Conservation (phyloP, 2,888 invertebrate genomes). For the Capitulum mitella region DNA sequence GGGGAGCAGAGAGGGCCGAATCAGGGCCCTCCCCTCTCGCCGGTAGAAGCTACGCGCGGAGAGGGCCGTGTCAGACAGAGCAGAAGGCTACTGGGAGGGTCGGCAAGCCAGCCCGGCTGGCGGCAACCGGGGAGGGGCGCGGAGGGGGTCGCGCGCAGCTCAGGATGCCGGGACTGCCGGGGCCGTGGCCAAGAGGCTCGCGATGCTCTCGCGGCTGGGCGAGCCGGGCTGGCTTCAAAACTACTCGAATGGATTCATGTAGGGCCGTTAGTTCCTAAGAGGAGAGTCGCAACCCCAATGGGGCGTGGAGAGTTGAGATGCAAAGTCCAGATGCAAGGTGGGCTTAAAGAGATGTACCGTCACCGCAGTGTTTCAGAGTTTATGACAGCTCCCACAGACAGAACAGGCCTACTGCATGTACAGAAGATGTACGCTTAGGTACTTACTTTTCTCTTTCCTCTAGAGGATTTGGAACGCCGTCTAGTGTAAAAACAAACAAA, state of each 20-base stretch:
- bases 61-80: not conserved
- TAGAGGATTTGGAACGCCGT: constrained; percentile 46
- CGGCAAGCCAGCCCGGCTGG: too few species aligned
- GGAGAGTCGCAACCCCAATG: not conserved
- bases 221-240: too few species aligned
- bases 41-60: constrained; percentile 2
- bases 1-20: constrained; percentile 14
- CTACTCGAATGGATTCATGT: too few species aligned
- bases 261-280: not conserved
- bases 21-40: not conserved
- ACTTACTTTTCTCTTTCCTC: constrained; percentile 83
- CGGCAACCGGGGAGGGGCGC: too few species aligned
- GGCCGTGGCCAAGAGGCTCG: too few species aligned
- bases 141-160: too few species aligned
- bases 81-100: too few species aligned
- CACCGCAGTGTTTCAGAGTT: not conserved
- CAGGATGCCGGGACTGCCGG: too few species aligned
- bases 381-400: not conserved
- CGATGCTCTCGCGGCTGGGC: too few species aligned
- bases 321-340: not conserved
- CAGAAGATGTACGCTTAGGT: not conserved
- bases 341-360: not conserved
- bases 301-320: too few species aligned
- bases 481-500: constrained; percentile 27
- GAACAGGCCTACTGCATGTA: not conserved